These are phyloP conservation scores for Trichacis sp. DNA, from an alignment of 2,888 invertebrate species.

Conservation along the genomic window DNA sequence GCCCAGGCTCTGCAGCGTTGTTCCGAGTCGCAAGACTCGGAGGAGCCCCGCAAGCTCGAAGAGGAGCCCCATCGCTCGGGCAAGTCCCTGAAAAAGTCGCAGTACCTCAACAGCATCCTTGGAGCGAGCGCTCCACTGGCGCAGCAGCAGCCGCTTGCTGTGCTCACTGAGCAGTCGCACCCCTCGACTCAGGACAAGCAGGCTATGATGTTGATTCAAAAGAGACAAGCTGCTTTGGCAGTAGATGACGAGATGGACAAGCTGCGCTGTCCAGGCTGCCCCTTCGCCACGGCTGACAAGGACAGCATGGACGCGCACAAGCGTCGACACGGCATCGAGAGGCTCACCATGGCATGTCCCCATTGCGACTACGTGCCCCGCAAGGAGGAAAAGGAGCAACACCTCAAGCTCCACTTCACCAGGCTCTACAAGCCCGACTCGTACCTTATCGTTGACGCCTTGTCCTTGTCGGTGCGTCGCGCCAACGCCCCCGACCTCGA, in stretches of 20 bases:
- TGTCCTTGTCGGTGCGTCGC: conserved; percentile 54
- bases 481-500: conserved; percentile 45
- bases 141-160: no score
- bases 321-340: conserved; percentile 62
- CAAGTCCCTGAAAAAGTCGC: conserved; percentile 49
- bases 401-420: conserved; percentile 60
- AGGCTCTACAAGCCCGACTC: conserved; percentile 63
- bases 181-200: conserved; percentile 63
- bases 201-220: conserved; percentile 55
- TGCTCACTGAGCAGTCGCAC: conserved; percentile 4
- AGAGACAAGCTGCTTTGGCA: conserved; percentile 37
- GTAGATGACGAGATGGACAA: conserved; percentile 43
- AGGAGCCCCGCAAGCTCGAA: conserved; percentile 38
- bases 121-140: neutral
- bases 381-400: conserved; percentile 62
- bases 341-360: conserved; percentile 61
- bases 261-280: conserved; percentile 57
- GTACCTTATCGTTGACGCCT: conserved; percentile 58
- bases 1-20: conserved; percentile 73
- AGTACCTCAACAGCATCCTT: neutral
- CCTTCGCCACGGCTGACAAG: conserved; percentile 56
- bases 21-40: conserved; percentile 57
- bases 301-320: conserved; percentile 59
- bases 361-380: conserved; percentile 64
- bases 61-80: conserved; percentile 43